Percentiles rank a stretch among this genome's conserved stretches.
Evolutionary conservation across 2,113 vertebrate species (phyloP).

Genomic region (Pseudorhombus dupliciocellatus): DNA sequence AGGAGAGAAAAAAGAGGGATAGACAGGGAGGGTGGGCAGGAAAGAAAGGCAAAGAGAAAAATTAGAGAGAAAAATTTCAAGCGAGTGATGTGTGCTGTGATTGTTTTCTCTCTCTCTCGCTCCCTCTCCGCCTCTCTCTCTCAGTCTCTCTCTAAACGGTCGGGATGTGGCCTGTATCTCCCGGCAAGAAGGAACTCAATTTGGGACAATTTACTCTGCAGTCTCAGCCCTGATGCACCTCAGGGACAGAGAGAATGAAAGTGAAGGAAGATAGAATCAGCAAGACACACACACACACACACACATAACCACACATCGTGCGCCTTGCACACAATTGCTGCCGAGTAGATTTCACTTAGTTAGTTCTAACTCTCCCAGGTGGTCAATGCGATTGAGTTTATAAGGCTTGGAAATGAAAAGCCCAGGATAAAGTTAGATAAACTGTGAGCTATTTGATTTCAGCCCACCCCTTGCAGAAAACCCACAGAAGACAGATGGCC

Average conservation of each 20-base stretch:
- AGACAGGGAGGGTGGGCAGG: conserved; percentile 37
- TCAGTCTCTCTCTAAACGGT: conserved; percentile 81
- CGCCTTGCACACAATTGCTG: conserved; percentile 83
- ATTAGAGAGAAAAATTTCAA: conserved; percentile 89
- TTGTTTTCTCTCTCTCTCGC: conserved; percentile 80
- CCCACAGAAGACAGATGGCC: conserved; percentile 69
- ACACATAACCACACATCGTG: conserved; percentile 40
- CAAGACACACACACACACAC: conserved; percentile 70
- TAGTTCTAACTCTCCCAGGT: conserved; percentile 91
- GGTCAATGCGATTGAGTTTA: conserved; percentile 97
- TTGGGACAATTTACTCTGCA: conserved; percentile 99
- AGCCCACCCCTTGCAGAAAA: conserved; percentile 61
- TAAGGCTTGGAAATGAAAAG: conserved; percentile 98
- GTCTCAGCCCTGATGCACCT: conserved; percentile 92
- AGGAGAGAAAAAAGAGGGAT: conserved; percentile 45
- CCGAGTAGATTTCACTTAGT: conserved; percentile 97
- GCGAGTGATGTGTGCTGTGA: conserved; percentile 89
- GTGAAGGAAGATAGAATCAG: conserved; percentile 98
- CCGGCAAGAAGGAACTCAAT: conserved; percentile 98
- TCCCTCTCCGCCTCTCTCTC: conserved; percentile 46
- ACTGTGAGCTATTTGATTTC: conserved; percentile 81
- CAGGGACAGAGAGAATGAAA: conserved; percentile 96
- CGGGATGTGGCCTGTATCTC: conserved; percentile 91
- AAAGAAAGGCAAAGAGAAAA: conserved; percentile 87
- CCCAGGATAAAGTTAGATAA: conserved; percentile 86